Evolutionary conservation across 2,888 invertebrate species (phyloP).

Genomic region (Minunthozetes semirufus): DNA sequence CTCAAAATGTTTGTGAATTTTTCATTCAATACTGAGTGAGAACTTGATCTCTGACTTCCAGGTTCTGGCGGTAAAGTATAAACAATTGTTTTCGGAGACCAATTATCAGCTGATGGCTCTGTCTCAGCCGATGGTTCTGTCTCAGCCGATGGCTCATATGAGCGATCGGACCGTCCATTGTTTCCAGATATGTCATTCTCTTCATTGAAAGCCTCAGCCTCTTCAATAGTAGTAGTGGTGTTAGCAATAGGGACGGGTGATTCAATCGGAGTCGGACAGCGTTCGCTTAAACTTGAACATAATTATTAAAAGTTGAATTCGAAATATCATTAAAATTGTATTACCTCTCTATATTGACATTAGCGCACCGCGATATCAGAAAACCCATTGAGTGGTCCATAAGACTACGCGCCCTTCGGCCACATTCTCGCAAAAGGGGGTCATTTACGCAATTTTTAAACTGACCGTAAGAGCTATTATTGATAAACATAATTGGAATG

Average conservation of each 20-base stretch:
- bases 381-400: conserved; percentile 42
- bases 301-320: neutral
- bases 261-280: conserved; percentile 36
- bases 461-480: conserved; percentile 41
- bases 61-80: conserved; percentile 39
- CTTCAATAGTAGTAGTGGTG: conserved; percentile 33
- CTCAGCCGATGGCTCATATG: neutral
- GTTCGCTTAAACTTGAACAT: neutral
- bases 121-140: neutral
- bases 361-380: conserved; percentile 35
- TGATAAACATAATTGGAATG: neutral
- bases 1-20: too few relatives aligned
- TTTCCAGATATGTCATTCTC: conserved; percentile 30
- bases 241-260: conserved; percentile 32
- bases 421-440: conserved; percentile 42
- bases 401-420: conserved; percentile 40
- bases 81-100: conserved; percentile 37
- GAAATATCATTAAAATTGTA: neutral
- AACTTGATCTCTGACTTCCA: conserved; percentile 39
- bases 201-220: conserved; percentile 8
- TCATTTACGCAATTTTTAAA: conserved; percentile 42
- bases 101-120: neutral
- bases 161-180: neutral
- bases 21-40: conserved; percentile 30
- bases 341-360: neutral